phyloP scores from a whole-genome alignment of 2,113 vertebrate genomes.

The Muntiacus muntjak region DNA sequence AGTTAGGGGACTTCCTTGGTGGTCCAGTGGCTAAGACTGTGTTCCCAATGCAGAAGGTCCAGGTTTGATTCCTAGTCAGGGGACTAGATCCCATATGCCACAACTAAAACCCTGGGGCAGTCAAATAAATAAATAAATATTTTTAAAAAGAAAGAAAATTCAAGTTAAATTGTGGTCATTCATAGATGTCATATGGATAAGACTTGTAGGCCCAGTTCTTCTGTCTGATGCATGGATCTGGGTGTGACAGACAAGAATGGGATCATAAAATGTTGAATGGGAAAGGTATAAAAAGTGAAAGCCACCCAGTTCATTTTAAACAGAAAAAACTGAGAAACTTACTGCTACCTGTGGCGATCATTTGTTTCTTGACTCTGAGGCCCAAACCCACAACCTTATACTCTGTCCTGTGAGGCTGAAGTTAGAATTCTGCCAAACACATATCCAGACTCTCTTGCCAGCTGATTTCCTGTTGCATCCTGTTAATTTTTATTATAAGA shows the following conservation, averaged over 20 bases:
- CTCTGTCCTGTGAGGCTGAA: not conserved
- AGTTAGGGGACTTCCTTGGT: not conserved
- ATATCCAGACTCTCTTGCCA: not conserved
- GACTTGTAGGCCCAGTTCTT: not conserved
- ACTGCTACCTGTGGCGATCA: not conserved
- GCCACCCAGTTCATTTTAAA: not conserved
- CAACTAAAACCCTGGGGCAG: not conserved
- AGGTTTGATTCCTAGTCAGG: not conserved
- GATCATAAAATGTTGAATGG: not conserved
- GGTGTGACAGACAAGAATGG: not conserved
- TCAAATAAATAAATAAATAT: not conserved
- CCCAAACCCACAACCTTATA: not conserved
- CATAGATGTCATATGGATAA: not conserved
- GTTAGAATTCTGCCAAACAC: not conserved
- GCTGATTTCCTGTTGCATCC: not conserved
- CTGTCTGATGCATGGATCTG: not conserved
- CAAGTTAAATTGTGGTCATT: not conserved
- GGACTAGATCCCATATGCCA: accelerated
- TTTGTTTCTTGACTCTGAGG: not conserved
- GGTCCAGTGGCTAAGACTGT: not conserved
- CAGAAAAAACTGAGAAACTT: not conserved
- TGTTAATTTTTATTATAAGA: not conserved
- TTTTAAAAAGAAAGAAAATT: not conserved
- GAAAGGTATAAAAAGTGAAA: not conserved
- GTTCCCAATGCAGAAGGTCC: not conserved